phyloP scores from a whole-genome alignment of 2,797 vertebrate genomes.

The Podarcis lilfordi region DNA sequence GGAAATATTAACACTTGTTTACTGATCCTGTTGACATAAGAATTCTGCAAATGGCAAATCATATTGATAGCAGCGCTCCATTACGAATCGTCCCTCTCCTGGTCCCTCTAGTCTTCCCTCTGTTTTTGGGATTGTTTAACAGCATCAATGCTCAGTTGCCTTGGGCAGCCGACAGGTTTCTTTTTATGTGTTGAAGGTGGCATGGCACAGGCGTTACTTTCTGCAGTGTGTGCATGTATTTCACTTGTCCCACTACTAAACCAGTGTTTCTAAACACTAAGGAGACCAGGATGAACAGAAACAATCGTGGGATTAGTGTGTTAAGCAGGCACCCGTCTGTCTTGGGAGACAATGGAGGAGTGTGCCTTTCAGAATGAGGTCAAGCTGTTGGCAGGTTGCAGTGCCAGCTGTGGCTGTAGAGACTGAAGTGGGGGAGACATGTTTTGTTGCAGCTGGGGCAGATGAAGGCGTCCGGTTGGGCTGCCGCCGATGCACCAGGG shows the following conservation, averaged over 20 bases:
- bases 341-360: no score
- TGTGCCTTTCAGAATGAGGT: no score
- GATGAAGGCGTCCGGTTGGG: no score
- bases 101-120: neutral
- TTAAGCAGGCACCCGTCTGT: no score
- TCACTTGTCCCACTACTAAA: neutral
- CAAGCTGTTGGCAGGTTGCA: no score
- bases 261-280: neutral
- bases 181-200: neutral
- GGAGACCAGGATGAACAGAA: neutral
- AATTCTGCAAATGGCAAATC: slow-evolving; percentile 73
- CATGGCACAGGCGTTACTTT: neutral
- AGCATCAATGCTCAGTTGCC: slow-evolving; percentile 13
- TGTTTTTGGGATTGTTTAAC: slow-evolving; percentile 38
- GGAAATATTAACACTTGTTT: slow-evolving; percentile 82
- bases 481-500: no score
- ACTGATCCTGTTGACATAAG: slow-evolving; percentile 77
- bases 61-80: slow-evolving; percentile 56
- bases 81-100: slow-evolving; percentile 37
- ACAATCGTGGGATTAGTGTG: neutral
- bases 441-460: no score
- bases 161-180: neutral
- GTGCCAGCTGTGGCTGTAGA: no score
- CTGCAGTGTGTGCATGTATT: neutral
- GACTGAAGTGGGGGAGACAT: no score